A percentile compares a stretch with the other conserved stretches of the same genome.
Evolutionary conservation across 1,140 invertebrate species (phyloP).

Genomic region (Copidosoma floridanum): DNA sequence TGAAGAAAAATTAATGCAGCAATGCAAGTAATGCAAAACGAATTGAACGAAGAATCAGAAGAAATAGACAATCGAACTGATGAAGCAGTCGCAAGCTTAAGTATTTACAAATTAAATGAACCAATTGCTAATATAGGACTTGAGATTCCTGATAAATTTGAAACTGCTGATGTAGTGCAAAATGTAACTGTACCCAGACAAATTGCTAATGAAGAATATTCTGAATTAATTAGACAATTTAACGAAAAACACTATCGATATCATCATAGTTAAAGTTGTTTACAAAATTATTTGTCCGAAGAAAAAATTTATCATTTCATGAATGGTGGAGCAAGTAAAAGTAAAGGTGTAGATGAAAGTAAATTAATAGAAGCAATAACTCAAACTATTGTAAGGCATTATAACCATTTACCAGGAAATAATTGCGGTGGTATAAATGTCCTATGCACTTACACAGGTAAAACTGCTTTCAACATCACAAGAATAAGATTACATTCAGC

Average conservation of each 20-base stretch:
- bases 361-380: conserved; percentile 27
- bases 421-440: neutral
- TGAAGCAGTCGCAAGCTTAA: neutral
- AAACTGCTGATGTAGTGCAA: neutral
- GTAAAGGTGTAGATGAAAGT: conserved; percentile 34
- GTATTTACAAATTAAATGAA: neutral
- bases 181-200: neutral
- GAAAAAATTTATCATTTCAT: conserved; percentile 17
- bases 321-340: conserved; percentile 26
- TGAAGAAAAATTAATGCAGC: neutral
- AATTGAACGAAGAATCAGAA: neutral
- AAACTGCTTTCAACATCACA: conserved; percentile 35
- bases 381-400: conserved; percentile 22
- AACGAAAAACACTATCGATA: conserved; percentile 5
- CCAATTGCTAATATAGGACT: neutral
- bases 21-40: neutral
- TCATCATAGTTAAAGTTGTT: neutral
- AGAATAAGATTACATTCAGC: conserved; percentile 41
- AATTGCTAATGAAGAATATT: neutral
- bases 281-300: neutral
- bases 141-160: neutral
- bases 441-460: conserved; percentile 39
- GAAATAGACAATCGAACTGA: neutral
- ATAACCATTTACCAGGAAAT: conserved; percentile 15
- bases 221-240: neutral